Conservation (phyloP, 1,140 invertebrate species). For the Aethina tumida region DNA sequence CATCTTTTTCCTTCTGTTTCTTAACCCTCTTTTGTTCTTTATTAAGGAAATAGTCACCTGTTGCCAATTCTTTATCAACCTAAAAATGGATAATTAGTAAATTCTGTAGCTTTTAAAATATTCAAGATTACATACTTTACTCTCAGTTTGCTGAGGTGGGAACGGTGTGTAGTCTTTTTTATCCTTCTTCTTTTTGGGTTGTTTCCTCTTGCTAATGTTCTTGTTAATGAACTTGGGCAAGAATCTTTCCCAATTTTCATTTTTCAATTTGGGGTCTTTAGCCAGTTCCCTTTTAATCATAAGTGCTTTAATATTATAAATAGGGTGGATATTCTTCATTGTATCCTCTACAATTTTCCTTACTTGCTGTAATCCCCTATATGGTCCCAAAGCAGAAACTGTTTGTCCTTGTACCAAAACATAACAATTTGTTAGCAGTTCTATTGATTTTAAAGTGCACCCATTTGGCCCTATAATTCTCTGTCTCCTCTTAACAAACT, state of each 20-base stretch:
- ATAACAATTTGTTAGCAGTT: slow-evolving; percentile 96
- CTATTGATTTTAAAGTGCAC: slow-evolving; percentile 94
- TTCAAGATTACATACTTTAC: slow-evolving; percentile 47
- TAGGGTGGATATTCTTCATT: slow-evolving; percentile 99
- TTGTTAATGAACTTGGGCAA: slow-evolving; percentile 93
- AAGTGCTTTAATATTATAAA: slow-evolving; percentile 96
- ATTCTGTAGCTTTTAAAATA: slow-evolving; percentile 6
- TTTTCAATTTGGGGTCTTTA: slow-evolving; percentile 82
- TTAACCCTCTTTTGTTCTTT: slow-evolving; percentile 68
- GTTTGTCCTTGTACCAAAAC: slow-evolving; percentile 96
- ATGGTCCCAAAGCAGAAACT: slow-evolving; percentile 91
- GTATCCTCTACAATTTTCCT: slow-evolving; percentile 90
- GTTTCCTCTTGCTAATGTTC: slow-evolving; percentile 75
- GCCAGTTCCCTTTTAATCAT: slow-evolving; percentile 96
- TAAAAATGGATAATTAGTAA: slow-evolving; percentile 15
- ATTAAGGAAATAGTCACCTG: slow-evolving; percentile 94
- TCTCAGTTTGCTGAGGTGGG: slow-evolving; percentile 86
- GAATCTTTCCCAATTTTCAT: slow-evolving; percentile 97
- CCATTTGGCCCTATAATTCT: slow-evolving; percentile 94
- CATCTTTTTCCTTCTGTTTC: slow-evolving; percentile 61
- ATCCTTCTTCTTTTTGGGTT: slow-evolving; percentile 74
- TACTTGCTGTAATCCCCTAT: slow-evolving; percentile 88
- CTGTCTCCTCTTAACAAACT: slow-evolving; percentile 93
- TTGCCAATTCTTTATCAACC: slow-evolving; percentile 87
- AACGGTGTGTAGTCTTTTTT: slow-evolving; percentile 97